Conservation (phyloP, 2,888 invertebrate genomes). For the Arrhopalites spinosus region DNA sequence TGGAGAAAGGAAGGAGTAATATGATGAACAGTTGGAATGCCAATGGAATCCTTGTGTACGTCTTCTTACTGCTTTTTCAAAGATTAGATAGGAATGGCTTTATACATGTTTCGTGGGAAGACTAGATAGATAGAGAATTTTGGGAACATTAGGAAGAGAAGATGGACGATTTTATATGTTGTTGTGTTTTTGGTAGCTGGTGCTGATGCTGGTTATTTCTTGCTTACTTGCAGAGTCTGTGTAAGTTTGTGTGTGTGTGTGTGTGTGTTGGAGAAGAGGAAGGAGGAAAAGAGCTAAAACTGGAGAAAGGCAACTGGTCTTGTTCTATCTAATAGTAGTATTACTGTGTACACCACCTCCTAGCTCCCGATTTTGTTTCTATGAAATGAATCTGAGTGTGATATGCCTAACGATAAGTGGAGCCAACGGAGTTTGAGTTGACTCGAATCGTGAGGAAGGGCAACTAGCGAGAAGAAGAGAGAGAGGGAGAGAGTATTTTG, state of each 20-base stretch:
- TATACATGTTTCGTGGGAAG: too few relatives aligned
- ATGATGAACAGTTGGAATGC: too few relatives aligned
- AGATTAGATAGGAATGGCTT: too few relatives aligned
- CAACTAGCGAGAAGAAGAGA: conserved; percentile 26
- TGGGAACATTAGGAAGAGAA: neutral
- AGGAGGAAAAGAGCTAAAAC: conserved; percentile 8
- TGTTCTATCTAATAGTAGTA: neutral
- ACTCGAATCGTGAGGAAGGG: conserved; percentile 31
- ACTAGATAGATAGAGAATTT: neutral
- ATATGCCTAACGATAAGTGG: conserved; percentile 34
- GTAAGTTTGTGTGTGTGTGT: neutral
- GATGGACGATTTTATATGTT: neutral
- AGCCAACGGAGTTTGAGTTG: conserved; percentile 32
- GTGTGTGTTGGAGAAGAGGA: neutral
- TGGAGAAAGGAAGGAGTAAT: too few relatives aligned
- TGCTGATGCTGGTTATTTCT: conserved; percentile 5
- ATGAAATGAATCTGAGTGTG: conserved; percentile 27
- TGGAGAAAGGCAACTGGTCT: neutral
- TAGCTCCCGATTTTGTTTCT: conserved; percentile 16
- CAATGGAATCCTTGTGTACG: too few relatives aligned
- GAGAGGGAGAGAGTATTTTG: conserved; percentile 24
- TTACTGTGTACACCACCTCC: neutral
- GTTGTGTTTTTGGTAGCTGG: neutral
- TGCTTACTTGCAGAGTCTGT: neutral
- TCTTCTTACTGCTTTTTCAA: too few relatives aligned